Conservation (phyloP, 2,113 vertebrate species). For the Rhea pennata region DNA sequence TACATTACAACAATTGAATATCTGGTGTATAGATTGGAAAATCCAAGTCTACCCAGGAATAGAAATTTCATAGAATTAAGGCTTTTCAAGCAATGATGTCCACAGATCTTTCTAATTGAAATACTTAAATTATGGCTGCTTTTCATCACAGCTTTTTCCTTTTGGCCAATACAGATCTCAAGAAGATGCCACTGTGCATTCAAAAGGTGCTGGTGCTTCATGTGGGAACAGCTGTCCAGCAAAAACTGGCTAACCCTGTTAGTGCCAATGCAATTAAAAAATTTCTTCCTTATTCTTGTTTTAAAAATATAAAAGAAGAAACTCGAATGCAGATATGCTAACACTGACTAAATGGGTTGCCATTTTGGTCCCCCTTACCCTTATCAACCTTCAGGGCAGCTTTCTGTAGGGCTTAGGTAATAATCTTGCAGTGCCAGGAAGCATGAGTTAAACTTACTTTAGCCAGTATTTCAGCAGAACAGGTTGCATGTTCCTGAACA, state of each 20-base stretch:
- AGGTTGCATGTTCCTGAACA: background rate
- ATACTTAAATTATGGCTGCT: background rate
- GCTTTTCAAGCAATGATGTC: background rate
- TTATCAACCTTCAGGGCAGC: background rate
- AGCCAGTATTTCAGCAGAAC: background rate
- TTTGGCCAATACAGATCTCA: background rate
- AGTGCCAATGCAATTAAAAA: background rate
- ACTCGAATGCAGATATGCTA: background rate
- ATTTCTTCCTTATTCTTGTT: background rate
- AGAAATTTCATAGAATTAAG: background rate
- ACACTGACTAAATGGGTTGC: background rate
- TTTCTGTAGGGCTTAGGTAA: background rate
- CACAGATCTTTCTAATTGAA: background rate
- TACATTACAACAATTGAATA: background rate
- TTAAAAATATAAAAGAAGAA: background rate
- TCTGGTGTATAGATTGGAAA: background rate
- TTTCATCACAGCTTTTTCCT: background rate
- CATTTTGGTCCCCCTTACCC: background rate
- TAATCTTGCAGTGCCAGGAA: background rate
- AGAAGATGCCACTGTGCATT: background rate
- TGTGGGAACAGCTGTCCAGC: background rate
- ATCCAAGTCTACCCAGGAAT: background rate
- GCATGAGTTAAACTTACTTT: background rate
- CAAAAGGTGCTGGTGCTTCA: background rate
- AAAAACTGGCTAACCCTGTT: background rate